A percentile compares a stretch with the other conserved stretches of the same genome.
Conservation (phyloP, 2,113 vertebrate species). For the Nipponia nippon region DNA sequence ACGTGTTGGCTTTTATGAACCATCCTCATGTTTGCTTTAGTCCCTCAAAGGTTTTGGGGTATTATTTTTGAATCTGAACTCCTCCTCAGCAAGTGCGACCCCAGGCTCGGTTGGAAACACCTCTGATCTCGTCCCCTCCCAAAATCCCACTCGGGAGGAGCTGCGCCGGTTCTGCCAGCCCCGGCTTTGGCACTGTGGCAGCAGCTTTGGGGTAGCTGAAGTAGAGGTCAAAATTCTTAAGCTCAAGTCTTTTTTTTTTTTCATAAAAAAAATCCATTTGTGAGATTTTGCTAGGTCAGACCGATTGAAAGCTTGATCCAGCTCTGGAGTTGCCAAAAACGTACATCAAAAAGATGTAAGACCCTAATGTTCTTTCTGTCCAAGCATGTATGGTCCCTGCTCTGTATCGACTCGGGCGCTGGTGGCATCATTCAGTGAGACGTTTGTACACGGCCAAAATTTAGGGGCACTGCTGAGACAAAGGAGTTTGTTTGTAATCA, state of each 20-base stretch:
- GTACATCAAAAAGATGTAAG: not conserved
- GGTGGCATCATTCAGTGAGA: not conserved
- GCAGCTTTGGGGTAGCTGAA: not conserved
- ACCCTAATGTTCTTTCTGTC: not conserved
- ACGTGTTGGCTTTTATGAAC: rapidly evolving
- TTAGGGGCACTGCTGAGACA: not conserved
- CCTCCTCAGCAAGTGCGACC: too few species aligned
- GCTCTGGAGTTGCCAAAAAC: not conserved
- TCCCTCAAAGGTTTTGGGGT: not conserved
- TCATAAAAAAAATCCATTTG: not conserved
- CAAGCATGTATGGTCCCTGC: not conserved
- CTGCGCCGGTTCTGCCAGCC: rapidly evolving
- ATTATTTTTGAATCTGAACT: not conserved
- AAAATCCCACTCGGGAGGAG: rapidly evolving
- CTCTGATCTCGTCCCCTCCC: not conserved
- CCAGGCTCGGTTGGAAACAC: not conserved
- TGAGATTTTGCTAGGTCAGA: not conserved
- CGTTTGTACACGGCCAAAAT: not conserved
- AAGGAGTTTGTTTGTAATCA: constrained; percentile 27
- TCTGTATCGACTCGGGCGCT: rapidly evolving
- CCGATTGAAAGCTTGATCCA: rapidly evolving
- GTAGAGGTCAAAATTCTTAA: not conserved
- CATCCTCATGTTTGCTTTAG: rapidly evolving
- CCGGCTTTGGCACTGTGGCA: not conserved
- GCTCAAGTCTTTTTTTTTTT: not conserved